These are phyloP conservation scores for Schlechtendalia chinensis DNA, from an alignment of 1,140 invertebrate species.

Conservation along the genomic window DNA sequence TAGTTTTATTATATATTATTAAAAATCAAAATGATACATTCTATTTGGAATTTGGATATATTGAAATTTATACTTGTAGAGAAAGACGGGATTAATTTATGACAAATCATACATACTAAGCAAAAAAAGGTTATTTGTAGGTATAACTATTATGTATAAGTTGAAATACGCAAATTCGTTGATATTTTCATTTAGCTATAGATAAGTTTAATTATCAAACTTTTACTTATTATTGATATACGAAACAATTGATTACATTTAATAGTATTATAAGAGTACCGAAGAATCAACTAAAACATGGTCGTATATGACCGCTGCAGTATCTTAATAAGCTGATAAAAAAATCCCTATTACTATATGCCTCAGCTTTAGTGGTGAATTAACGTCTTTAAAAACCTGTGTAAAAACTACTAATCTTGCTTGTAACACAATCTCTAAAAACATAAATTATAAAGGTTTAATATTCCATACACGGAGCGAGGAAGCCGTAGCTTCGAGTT, in stretches of 20 bases:
- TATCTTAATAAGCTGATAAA: too few relatives aligned
- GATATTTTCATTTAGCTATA: too few relatives aligned
- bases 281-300: too few relatives aligned
- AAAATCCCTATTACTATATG: background rate
- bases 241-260: too few relatives aligned
- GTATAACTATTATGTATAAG: too few relatives aligned
- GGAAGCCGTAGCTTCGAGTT: background rate
- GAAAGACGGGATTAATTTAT: background rate
- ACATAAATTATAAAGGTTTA: constrained; percentile 17
- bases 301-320: too few relatives aligned
- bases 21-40: background rate
- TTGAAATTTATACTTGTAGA: background rate
- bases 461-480: background rate
- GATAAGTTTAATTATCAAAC: too few relatives aligned
- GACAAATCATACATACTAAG: too few relatives aligned
- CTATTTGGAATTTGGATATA: background rate
- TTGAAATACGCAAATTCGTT: too few relatives aligned
- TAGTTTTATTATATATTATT: constrained; percentile 1
- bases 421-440: background rate
- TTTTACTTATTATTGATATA: too few relatives aligned
- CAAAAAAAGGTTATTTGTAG: too few relatives aligned
- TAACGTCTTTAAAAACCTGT: background rate
- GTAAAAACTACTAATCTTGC: background rate
- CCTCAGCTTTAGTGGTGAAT: background rate
- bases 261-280: too few relatives aligned